Evolutionary conservation across 2,888 invertebrate species (phyloP).

Genomic region (Spilosoma lubricipeda): DNA sequence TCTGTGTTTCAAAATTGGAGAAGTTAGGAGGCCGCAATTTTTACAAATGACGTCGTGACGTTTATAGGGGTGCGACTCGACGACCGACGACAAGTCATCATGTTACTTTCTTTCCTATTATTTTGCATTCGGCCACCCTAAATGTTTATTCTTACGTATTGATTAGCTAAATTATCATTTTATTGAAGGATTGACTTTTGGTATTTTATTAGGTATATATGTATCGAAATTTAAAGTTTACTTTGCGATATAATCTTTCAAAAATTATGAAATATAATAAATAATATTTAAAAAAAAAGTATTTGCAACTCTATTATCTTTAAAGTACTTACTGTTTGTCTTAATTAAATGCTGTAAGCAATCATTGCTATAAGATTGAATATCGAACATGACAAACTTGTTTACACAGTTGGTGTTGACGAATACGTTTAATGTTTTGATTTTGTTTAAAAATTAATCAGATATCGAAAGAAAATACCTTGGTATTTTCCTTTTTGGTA

Average conservation of each 20-base stretch:
- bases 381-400: background rate
- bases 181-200: conserved; percentile 28
- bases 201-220: background rate
- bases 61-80: conserved; percentile 80
- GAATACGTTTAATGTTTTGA: background rate
- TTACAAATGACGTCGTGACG: conserved; percentile 86
- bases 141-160: conserved; percentile 70
- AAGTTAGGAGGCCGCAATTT: conserved; percentile 85
- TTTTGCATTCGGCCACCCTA: conserved; percentile 72
- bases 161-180: conserved; percentile 61
- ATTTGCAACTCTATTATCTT: background rate
- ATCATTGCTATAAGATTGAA: background rate
- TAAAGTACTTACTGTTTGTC: background rate
- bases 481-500: background rate
- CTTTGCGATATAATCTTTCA: background rate
- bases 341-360: background rate
- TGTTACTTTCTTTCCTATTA: conserved; percentile 84
- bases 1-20: conserved; percentile 76
- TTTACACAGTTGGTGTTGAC: background rate
- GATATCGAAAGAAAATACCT: too few species aligned
- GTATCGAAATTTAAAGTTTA: background rate
- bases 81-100: conserved; percentile 82
- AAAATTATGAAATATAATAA: too few species aligned
- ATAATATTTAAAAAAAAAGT: background rate
- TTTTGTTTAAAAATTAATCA: background rate